Evolutionary conservation across 2,888 invertebrate species (phyloP).

Genomic region (Erpobdella octoculata): DNA sequence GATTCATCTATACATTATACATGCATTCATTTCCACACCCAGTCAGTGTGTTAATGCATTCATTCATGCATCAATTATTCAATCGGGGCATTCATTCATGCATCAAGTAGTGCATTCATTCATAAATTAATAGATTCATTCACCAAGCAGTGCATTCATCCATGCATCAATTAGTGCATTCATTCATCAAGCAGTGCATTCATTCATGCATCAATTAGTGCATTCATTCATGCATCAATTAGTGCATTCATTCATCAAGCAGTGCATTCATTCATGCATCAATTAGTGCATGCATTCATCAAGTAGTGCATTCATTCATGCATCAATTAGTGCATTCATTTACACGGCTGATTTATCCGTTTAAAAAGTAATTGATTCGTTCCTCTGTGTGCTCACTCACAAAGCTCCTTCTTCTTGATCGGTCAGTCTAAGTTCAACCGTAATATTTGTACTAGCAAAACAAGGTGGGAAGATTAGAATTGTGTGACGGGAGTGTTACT

Average conservation of each 20-base stretch:
- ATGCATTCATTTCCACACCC: too few relatives aligned
- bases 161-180: too few relatives aligned
- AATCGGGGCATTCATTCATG: not conserved
- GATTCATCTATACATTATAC: too few relatives aligned
- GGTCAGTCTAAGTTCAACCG: too few relatives aligned
- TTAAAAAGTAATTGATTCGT: not conserved
- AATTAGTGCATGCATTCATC: not conserved
- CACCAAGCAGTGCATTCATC: not conserved
- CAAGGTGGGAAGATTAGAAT: too few relatives aligned
- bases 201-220: too few relatives aligned
- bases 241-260: not conserved
- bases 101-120: not conserved
- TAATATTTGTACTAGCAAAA: too few relatives aligned
- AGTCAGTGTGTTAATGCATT: too few relatives aligned
- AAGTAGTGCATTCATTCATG: not conserved
- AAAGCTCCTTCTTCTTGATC: too few relatives aligned
- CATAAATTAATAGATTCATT: not conserved
- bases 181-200: not conserved
- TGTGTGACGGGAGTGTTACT: too few relatives aligned
- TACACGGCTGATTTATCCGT: not conserved
- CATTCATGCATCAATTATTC: not conserved
- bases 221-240: too few relatives aligned
- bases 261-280: not conserved
- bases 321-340: not conserved
- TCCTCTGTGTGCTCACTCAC: too few relatives aligned